Base-by-base conservation (phyloP, 1,140 invertebrate species). In the Yoshiicerus persimilis region DNA sequence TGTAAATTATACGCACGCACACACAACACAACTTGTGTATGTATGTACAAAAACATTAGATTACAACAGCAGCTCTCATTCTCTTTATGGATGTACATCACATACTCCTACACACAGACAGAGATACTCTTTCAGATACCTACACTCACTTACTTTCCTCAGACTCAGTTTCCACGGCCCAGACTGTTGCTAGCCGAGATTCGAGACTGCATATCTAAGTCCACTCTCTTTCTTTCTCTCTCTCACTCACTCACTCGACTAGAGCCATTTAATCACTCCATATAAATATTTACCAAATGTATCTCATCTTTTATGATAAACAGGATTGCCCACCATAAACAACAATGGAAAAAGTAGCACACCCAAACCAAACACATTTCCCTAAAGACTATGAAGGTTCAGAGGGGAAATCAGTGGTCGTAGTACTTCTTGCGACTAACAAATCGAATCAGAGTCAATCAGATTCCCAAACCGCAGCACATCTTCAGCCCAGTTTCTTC, bases 371-470 rank as follows among this genome's bases (percentile, higher is more conserved):
- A 41, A 84, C 41, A 36, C 41, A 88, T 88, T 88, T 88, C 88
- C 88, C 88, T 56, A 62, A 70, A 88, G 88, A 87, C 47, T 86
- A 62, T 30, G 30, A 77, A 88, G 85, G 88, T 62, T 83, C 84
- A 88, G 88, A 86, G 77, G 88, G 88, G 88, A 88, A 88, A 88
- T 88, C 88, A 88, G 85, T 88, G 75, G 86, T 39, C 80, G 87
- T 36, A 77, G 34, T 77, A 87, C 66, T 75, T 75, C 85, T 47
- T 86, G 47, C 88, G 84, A 88, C 87, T 86, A 86, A 88, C 85
- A 88, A 88, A 88, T 88, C 88, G 88, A 88, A 88, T 88, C 88
- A 88, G 88, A 88, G 88, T 88, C 88, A 88, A 88, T 88, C 88
- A 80, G 88, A 88, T 88, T 88, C 85, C 66, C 66, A 86, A 88